Evolutionary conservation across 2,113 vertebrate species (phyloP).

Genomic region (Todiramphus saurophagus): DNA sequence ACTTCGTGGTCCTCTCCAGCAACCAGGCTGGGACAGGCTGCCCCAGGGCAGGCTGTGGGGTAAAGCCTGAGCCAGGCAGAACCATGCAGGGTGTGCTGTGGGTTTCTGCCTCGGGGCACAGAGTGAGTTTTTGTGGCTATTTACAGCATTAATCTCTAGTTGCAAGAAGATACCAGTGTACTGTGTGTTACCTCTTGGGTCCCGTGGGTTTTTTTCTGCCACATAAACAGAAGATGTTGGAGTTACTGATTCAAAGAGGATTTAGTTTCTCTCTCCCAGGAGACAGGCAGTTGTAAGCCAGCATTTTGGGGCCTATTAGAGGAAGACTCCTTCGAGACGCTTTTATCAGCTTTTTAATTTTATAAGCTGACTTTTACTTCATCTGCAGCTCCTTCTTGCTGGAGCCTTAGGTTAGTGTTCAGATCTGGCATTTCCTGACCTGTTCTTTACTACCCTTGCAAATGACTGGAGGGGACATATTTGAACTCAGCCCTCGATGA

Average conservation of each 20-base stretch:
- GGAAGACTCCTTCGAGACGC: not conserved
- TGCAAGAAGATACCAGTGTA: not conserved
- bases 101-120: not conserved
- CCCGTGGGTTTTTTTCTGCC: not conserved
- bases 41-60: not conserved
- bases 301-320: not conserved
- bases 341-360: conserved; percentile 14
- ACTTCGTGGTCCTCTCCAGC: not conserved
- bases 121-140: not conserved
- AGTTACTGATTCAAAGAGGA: not conserved
- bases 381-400: conserved; percentile 10
- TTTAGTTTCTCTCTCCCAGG: conserved; percentile 12
- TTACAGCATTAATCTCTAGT: not conserved
- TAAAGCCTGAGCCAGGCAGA: not conserved
- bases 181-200: not conserved
- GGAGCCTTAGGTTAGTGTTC: not conserved
- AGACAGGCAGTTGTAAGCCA: not conserved
- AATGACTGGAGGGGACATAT: not conserved
- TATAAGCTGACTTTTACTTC: conserved; percentile 13
- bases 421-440: not conserved
- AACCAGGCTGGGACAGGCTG: not conserved
- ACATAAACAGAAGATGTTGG: not conserved
- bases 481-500: not conserved
- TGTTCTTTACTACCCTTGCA: conserved; percentile 1
- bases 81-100: not conserved